phyloP scores from a whole-genome alignment of 2,888 invertebrate genomes.

The Thera obeliscata region DNA sequence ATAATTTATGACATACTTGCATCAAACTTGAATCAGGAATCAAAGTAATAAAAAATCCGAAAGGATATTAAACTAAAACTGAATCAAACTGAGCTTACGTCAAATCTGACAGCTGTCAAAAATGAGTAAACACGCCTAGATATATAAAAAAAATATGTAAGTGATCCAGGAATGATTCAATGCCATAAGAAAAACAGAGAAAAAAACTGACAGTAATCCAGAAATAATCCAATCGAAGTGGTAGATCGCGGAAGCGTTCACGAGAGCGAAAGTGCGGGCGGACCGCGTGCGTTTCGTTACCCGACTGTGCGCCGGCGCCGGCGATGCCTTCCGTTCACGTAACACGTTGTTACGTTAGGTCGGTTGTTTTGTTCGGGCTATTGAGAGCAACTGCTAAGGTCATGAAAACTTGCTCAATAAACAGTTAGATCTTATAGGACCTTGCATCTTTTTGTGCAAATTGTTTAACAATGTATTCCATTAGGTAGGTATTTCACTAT shows the following conservation, averaged over 20 bases:
- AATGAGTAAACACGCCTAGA: neutral
- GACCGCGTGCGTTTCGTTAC: conserved; percentile 67
- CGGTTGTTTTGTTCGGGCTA: conserved; percentile 25
- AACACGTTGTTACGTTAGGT: conserved; percentile 53
- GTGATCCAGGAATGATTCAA: conserved; percentile 12
- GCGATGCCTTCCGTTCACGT: conserved; percentile 67
- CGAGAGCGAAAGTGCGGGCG: conserved; percentile 79
- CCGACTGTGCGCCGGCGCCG: conserved; percentile 63
- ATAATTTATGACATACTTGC: too few species aligned
- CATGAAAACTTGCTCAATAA: conserved; percentile 2
- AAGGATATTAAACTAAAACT: neutral
- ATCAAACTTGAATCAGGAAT: neutral
- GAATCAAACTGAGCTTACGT: neutral
- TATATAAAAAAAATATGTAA: too few species aligned
- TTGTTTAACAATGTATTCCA: too few species aligned
- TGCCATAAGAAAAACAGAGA: neutral
- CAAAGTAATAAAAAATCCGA: neutral
- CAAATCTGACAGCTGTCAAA: neutral
- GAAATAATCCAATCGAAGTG: conserved; percentile 29
- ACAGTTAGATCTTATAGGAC: too few species aligned
- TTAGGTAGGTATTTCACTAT: too few species aligned
- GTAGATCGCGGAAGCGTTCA: conserved; percentile 56
- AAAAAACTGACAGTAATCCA: neutral
- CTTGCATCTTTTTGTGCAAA: too few species aligned
- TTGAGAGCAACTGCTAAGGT: conserved; percentile 26